A percentile compares a stretch with the other conserved stretches of the same genome.
Evolutionary conservation across 2,113 vertebrate genomes (phyloP).

Genomic region (Saguinus midas): DNA sequence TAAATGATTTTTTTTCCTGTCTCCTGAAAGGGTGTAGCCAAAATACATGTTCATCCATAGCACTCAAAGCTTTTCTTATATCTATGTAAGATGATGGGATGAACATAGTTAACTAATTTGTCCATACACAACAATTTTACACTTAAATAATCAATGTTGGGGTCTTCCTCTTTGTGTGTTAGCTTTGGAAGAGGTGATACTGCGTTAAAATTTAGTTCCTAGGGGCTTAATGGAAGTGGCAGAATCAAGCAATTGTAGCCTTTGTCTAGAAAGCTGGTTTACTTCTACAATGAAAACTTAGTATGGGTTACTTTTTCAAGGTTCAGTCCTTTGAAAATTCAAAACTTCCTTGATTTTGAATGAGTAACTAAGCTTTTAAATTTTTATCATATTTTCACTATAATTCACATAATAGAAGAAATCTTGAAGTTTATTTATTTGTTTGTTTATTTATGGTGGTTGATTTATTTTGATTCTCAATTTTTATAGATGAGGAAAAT

Average conservation of each 20-base stretch:
- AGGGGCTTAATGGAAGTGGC: background rate
- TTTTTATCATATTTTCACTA: background rate
- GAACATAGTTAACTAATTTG: background rate
- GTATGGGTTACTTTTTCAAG: background rate
- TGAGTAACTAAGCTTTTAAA: background rate
- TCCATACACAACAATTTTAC: background rate
- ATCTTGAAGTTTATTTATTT: background rate
- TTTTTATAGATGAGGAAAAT: constrained; percentile 19
- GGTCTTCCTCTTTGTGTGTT: background rate
- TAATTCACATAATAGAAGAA: constrained; percentile 6
- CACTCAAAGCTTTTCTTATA: background rate
- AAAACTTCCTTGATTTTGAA: background rate
- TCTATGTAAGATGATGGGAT: background rate
- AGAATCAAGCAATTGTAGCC: background rate
- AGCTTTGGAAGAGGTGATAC: background rate
- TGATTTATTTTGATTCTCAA: background rate
- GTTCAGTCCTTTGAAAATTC: background rate
- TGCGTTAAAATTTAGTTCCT: background rate
- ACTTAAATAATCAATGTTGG: background rate
- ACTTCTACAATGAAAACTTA: background rate
- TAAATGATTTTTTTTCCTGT: background rate
- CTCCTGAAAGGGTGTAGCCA: background rate
- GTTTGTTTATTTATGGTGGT: background rate
- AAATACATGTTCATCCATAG: background rate
- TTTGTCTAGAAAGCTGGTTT: background rate